phyloP scores from a whole-genome alignment of 2,113 vertebrate species.

The Microcebus griseorufus region DNA sequence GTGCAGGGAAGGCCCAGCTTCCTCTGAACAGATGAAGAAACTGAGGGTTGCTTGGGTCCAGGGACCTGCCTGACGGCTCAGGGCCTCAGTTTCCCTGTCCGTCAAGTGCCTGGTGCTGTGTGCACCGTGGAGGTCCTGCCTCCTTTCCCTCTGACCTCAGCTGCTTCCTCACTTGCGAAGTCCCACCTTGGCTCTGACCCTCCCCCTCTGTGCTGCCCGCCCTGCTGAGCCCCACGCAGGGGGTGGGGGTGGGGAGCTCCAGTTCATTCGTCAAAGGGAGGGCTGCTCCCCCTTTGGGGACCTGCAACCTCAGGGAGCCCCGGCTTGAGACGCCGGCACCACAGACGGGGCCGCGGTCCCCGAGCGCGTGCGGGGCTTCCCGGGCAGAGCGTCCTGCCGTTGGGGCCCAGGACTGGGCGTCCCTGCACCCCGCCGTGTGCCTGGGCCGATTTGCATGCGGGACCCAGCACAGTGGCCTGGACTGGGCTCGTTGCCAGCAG shows the following conservation, averaged over 20 bases:
- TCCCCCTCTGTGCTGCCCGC: too few relatives aligned
- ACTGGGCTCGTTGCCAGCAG: neutral
- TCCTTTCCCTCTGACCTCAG: neutral
- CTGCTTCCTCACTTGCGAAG: fast-evolving
- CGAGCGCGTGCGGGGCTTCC: neutral
- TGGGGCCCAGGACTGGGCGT: neutral
- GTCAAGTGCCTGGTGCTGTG: fast-evolving
- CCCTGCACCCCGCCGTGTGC: neutral
- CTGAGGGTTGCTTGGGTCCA: neutral
- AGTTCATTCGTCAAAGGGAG: neutral
- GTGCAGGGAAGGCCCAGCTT: fast-evolving
- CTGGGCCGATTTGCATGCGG: neutral
- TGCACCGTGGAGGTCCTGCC: fast-evolving
- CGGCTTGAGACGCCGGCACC: fast-evolving
- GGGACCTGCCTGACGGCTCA: neutral
- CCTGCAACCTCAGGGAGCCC: fast-evolving
- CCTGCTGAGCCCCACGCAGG: neutral
- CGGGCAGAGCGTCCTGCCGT: neutral
- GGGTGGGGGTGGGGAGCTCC: too few relatives aligned
- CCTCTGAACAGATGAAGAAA: neutral
- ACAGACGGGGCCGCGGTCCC: fast-evolving
- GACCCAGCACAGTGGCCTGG: neutral
- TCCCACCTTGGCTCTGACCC: neutral
- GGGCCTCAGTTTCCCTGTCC: neutral
- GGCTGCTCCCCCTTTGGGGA: neutral